Evolutionary conservation across 2,797 vertebrate species (phyloP), one percentile per base, ranked within the genome.

Genomic region (Coregonus ussuriensis): DNA sequence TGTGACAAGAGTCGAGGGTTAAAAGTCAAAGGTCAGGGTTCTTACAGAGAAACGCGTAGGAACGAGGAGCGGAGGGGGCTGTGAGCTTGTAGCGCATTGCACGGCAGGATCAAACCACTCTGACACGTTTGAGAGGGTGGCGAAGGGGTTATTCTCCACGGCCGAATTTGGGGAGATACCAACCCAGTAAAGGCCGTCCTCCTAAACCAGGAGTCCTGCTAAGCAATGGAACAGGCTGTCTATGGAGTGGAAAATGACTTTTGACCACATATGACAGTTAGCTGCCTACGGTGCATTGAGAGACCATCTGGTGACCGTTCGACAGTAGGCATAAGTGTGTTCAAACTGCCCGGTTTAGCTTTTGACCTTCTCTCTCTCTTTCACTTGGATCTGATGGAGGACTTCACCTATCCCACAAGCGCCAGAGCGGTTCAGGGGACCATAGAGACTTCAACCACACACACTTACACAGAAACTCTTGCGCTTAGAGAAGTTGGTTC

Each of bases 161-260:
- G 66, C 4, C 4, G 33, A 5, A 33, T 71, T 25, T 29, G 3
- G 13, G 69, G 21, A 33, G 13, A 31, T 25, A 71, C 70, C 70
- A 29, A 54, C 51, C 25, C 25, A 54, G 21, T n/a, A 15, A 15
- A 37, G 16, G 68, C n/a, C 1, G 3, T 51, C 25, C 52, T 71
- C 15, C 14, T 51, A 13, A 71, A 25, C 37, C 7, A 47, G 21
- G 51, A 16, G 7, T 52, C 15, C 52, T 71, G 37, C 1, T 71
- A 13, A 71, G 81, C 82, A 83, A 83, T 83, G 82, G 80, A 86
- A 82, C 84, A 69, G 72, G 72, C 72, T 67, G 78, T 80, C 71
- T 63, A 56, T 14, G 13, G 31, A 7, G 18, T 62, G 31, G 13
- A 18, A 75, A 69, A 6, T 15, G 13, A 76, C 35, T 79, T 66